A percentile compares a stretch with the other conserved stretches of the same genome.
Evolutionary conservation across 2,113 vertebrate species (phyloP).

Genomic region (Rhinogobius similis): DNA sequence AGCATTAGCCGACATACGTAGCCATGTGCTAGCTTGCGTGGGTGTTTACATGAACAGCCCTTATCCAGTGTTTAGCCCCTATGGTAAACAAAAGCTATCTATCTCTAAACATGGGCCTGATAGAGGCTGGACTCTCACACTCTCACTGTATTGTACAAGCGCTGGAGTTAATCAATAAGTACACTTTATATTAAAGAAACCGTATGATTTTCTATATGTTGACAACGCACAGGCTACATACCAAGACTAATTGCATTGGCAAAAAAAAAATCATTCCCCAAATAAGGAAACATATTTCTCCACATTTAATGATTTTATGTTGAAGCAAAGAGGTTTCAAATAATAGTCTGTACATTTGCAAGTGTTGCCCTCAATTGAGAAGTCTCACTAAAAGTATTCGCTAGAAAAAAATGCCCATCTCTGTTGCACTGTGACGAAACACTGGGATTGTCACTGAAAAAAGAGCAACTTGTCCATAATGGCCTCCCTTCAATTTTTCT

Average conservation of each 20-base stretch:
- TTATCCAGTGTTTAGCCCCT: slow-evolving; percentile 54
- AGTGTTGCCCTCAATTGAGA: slow-evolving; percentile 24
- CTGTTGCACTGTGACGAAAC: slow-evolving; percentile 38
- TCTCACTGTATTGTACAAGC: slow-evolving; percentile 56
- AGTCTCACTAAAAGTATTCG: slow-evolving; percentile 30
- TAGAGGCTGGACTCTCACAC: slow-evolving; percentile 54
- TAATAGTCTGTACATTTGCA: too few species aligned
- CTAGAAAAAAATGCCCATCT: slow-evolving; percentile 16
- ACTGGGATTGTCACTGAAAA: slow-evolving; percentile 10
- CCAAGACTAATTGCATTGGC: too few species aligned
- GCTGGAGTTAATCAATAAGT: slow-evolving; percentile 64
- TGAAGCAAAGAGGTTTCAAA: too few species aligned
- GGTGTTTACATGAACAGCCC: slow-evolving; percentile 62
- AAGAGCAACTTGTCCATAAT: slow-evolving; percentile 27
- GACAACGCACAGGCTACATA: too few species aligned
- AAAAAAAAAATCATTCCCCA: too few species aligned
- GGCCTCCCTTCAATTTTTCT: slow-evolving; percentile 16
- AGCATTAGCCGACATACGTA: slow-evolving; percentile 7
- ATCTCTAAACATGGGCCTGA: slow-evolving; percentile 47
- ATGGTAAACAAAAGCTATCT: slow-evolving; percentile 61
- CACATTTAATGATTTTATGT: too few species aligned
- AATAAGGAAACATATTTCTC: too few species aligned
- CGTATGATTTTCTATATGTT: too few species aligned
- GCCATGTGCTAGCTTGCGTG: slow-evolving; percentile 43
- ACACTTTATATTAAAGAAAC: too few species aligned